Conservation (phyloP, 2,888 invertebrate species). For the Agonum fuliginosum region DNA sequence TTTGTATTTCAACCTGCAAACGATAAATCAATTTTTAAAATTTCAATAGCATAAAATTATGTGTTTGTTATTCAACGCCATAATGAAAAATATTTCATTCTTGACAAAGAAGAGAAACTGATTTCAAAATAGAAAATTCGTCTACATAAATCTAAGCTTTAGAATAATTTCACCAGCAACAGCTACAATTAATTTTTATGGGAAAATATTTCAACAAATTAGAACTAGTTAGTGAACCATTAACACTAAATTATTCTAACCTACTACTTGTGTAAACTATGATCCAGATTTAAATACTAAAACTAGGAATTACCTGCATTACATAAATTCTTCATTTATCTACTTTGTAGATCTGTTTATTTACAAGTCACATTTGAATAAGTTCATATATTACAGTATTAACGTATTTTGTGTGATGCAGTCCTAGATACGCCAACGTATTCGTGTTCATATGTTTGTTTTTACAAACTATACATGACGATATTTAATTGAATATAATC, state of each 20-base stretch:
- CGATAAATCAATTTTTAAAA: conserved; percentile 26
- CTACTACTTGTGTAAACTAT: not conserved
- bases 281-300: not conserved
- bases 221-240: not conserved
- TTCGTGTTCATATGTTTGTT: not conserved
- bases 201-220: not conserved
- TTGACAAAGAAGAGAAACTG: conserved; percentile 1
- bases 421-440: conserved; percentile 3
- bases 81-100: conserved; percentile 15
- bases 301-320: not conserved
- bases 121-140: not conserved
- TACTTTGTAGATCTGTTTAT: not conserved
- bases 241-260: conserved; percentile 1
- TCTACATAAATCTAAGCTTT: not conserved
- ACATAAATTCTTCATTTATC: conserved; percentile 5
- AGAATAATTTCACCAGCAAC: not conserved
- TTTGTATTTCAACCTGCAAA: not conserved
- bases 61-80: conserved; percentile 24
- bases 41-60: conserved; percentile 14
- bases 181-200: not conserved
- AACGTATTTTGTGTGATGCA: conserved; percentile 12
- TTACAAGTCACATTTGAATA: conserved; percentile 24
- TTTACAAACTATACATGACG: not conserved
- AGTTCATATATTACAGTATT: not conserved
- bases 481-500: not conserved